These are phyloP conservation scores for Auanema freiburgensis DNA, from an alignment of 2,888 invertebrate species.

Conservation along the genomic window DNA sequence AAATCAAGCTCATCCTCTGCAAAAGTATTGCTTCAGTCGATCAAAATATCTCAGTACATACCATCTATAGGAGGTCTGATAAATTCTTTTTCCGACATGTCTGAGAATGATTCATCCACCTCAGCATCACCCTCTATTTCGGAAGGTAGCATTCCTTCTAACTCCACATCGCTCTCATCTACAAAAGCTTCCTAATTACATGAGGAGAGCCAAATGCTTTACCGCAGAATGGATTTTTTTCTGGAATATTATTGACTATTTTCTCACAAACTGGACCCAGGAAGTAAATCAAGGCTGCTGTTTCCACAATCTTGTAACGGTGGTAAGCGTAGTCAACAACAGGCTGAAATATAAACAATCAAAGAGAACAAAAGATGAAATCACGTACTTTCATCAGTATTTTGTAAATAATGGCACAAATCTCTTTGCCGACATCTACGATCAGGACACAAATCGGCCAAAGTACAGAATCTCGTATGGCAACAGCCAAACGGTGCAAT, in stretches of 20 bases:
- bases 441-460: conserved; percentile 50
- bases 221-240: conserved; percentile 60
- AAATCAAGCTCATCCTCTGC: conserved; percentile 50
- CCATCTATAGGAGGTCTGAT: conserved; percentile 26
- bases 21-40: conserved; percentile 10
- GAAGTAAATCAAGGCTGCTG: conserved; percentile 45
- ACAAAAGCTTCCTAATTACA: background rate
- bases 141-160: conserved; percentile 57
- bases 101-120: conserved; percentile 24
- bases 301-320: conserved; percentile 43
- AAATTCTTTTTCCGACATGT: conserved; percentile 13
- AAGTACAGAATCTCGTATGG: conserved; percentile 48
- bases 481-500: conserved; percentile 36
- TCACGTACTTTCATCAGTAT: conserved; percentile 26
- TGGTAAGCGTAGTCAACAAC: conserved; percentile 37
- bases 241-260: conserved; percentile 54
- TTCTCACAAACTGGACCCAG: conserved; percentile 56
- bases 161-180: conserved; percentile 59
- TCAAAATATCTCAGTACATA: conserved; percentile 12
- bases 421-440: conserved; percentile 30
- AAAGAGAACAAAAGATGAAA: background rate
- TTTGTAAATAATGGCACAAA: conserved; percentile 25
- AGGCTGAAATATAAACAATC: conserved; percentile 24
- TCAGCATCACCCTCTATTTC: conserved; percentile 30
- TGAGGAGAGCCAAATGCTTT: background rate